phyloP scores from a whole-genome alignment of 2,797 vertebrate genomes.

The Oryzias dopingdopingensis region DNA sequence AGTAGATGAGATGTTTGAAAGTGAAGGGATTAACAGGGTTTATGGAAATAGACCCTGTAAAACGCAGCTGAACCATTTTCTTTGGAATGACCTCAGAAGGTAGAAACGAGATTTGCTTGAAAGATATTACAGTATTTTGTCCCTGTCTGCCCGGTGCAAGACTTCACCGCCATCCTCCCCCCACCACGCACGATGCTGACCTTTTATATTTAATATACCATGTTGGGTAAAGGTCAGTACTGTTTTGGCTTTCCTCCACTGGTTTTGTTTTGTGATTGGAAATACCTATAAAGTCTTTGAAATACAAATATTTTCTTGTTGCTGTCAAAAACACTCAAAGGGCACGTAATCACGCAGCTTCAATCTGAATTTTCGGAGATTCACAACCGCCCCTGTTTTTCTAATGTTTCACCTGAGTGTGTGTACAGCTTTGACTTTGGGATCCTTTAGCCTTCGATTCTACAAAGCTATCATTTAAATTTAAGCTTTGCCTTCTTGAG shows the following conservation, averaged over 20 bases:
- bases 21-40: slow-evolving; percentile 28
- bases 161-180: slow-evolving; percentile 42
- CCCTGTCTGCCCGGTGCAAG: slow-evolving; percentile 47
- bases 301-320: slow-evolving; percentile 72
- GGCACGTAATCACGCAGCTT: slow-evolving; percentile 63
- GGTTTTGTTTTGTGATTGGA: slow-evolving; percentile 77
- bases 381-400: slow-evolving; percentile 24
- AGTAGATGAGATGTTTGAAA: slow-evolving; percentile 37
- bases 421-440: slow-evolving; percentile 19
- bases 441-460: slow-evolving; percentile 23
- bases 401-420: slow-evolving; percentile 35
- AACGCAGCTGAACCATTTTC: slow-evolving; percentile 47
- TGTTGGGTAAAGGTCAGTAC: slow-evolving; percentile 82
- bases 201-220: slow-evolving; percentile 81
- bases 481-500: slow-evolving; percentile 41
- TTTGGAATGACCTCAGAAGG: slow-evolving; percentile 70
- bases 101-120: slow-evolving; percentile 43
- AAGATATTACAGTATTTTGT: slow-evolving; percentile 68
- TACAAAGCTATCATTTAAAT: slow-evolving; percentile 40
- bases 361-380: slow-evolving; percentile 35
- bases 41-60: slow-evolving; percentile 27
- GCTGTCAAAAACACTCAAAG: slow-evolving; percentile 71
- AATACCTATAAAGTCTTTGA: slow-evolving; percentile 58
- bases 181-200: slow-evolving; percentile 69
- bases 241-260: slow-evolving; percentile 77